Evolutionary conservation across 2,797 vertebrate genomes (phyloP).

Genomic region (Presbytis comata): DNA sequence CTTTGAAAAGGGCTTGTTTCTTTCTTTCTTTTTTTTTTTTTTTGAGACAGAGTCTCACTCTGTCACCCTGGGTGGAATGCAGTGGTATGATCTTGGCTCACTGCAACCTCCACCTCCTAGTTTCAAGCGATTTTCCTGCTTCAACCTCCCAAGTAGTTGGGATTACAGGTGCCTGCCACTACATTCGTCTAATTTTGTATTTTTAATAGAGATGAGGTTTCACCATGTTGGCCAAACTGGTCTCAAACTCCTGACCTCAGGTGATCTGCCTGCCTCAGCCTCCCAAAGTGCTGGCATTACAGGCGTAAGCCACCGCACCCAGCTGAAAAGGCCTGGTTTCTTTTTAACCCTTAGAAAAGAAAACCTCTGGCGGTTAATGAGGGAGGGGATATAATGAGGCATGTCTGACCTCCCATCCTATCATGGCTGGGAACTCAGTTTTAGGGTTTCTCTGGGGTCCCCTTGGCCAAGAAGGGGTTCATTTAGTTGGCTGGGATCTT

Average conservation of each 20-base stretch:
- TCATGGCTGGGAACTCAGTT: not conserved
- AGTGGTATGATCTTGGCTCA: not conserved
- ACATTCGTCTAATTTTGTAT: not conserved
- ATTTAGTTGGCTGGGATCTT: not conserved
- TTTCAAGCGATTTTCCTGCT: not conserved
- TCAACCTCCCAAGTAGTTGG: not conserved
- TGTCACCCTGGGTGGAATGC: not conserved
- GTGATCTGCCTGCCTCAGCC: not conserved
- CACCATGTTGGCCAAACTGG: not conserved
- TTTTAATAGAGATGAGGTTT: not conserved
- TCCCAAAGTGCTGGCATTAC: not conserved
- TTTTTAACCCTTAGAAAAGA: not conserved
- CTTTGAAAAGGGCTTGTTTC: not conserved
- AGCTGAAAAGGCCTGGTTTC: not conserved
- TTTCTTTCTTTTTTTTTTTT: too few relatives aligned
- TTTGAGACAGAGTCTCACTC: not conserved
- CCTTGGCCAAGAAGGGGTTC: not conserved
- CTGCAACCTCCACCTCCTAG: not conserved
- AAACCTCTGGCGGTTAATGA: not conserved
- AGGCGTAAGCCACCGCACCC: too few relatives aligned
- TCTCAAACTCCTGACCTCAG: not conserved
- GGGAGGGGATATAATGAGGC: not conserved
- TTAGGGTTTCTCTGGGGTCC: not conserved
- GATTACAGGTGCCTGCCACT: not conserved
- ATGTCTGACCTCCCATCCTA: not conserved